These are phyloP conservation scores for Mobula hypostoma DNA, from an alignment of 2,113 vertebrate species.

Conservation along the genomic window DNA sequence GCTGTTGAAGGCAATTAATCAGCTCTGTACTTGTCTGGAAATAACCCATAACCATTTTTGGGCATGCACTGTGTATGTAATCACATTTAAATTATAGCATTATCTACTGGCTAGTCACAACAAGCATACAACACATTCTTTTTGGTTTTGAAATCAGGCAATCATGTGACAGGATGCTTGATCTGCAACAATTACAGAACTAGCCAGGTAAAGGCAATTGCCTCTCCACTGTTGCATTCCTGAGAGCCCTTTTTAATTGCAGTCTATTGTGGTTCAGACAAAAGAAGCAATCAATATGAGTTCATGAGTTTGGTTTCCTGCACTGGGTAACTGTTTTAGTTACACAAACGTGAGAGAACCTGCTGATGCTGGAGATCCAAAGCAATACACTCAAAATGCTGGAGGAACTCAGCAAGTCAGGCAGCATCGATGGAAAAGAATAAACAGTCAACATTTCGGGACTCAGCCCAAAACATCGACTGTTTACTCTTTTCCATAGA, in stretches of 20 bases:
- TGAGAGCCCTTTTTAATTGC: background rate
- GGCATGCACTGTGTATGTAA: background rate
- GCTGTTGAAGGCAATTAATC: background rate
- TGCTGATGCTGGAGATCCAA: too few species aligned
- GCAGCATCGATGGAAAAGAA: too few species aligned
- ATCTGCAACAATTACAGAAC: background rate
- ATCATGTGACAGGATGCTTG: background rate
- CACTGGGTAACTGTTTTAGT: too few species aligned
- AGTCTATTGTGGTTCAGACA: background rate
- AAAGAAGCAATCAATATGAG: background rate
- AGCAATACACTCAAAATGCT: too few species aligned
- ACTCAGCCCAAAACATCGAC: too few species aligned
- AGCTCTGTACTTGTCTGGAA: constrained; percentile 4
- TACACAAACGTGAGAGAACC: too few species aligned
- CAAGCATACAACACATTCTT: constrained; percentile 10
- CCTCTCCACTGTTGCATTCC: background rate
- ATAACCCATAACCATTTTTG: constrained; percentile 2
- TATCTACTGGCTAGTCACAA: background rate
- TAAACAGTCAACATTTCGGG: too few species aligned
- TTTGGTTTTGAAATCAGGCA: background rate
- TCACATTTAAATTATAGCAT: background rate
- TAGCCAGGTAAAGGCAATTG: background rate
- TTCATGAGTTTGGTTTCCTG: background rate
- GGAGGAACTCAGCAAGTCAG: too few species aligned
- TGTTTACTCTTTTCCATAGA: too few species aligned